phyloP scores from a whole-genome alignment of 2,797 vertebrate species.

The Otolemur crassicaudatus region DNA sequence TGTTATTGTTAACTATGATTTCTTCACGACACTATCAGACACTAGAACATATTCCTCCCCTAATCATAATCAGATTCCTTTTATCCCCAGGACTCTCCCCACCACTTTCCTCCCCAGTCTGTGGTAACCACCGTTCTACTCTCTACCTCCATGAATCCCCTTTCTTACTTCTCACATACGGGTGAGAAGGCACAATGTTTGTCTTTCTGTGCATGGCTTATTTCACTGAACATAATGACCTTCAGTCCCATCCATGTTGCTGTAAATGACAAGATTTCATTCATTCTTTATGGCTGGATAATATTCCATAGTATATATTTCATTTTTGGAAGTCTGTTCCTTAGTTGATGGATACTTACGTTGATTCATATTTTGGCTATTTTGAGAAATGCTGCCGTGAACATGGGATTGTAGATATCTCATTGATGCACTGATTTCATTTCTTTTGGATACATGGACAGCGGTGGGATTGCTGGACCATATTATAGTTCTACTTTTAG shows the following conservation, averaged over 20 bases:
- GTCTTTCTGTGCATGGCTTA: neutral
- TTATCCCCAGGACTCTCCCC: neutral
- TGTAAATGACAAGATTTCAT: neutral
- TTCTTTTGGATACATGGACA: neutral
- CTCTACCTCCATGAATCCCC: neutral
- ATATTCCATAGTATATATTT: neutral
- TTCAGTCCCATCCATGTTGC: neutral
- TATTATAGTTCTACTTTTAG: neutral
- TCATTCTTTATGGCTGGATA: neutral
- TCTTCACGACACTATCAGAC: neutral
- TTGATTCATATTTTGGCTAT: neutral
- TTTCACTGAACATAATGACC: neutral
- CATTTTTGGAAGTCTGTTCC: neutral
- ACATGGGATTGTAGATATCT: neutral
- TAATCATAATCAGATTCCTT: neutral
- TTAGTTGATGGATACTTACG: neutral
- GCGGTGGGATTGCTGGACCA: neutral
- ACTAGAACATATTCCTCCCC: neutral
- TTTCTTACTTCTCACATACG: neutral
- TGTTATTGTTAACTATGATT: neutral
- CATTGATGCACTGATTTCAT: neutral
- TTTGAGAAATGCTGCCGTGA: neutral
- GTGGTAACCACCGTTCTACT: neutral
- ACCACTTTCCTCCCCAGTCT: neutral
- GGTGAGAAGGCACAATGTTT: neutral